These are phyloP conservation scores for Panzeria rudis DNA, from an alignment of 2,888 invertebrate genomes.

Conservation along the genomic window DNA sequence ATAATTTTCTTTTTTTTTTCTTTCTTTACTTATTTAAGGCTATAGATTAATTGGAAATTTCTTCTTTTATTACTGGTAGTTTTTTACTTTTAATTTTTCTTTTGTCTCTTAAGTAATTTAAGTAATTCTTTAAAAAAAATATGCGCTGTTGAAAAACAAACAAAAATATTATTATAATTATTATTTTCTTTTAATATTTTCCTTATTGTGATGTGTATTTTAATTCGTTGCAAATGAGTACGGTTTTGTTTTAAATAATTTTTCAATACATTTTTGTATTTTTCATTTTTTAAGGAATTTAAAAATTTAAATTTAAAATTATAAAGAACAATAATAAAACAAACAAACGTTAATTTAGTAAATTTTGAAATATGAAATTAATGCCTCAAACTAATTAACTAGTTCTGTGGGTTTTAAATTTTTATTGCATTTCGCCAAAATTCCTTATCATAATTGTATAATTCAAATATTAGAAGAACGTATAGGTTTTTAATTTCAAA, in stretches of 20 bases:
- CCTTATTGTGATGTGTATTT: conserved; percentile 72
- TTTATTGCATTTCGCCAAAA: background rate
- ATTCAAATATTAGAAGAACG: background rate
- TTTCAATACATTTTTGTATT: conserved; percentile 40
- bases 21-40: conserved; percentile 76
- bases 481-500: too few species aligned
- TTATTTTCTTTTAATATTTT: conserved; percentile 57
- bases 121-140: conserved; percentile 58
- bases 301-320: conserved; percentile 4
- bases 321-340: conserved; percentile 42
- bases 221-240: conserved; percentile 72
- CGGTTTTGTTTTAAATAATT: conserved; percentile 65
- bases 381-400: background rate
- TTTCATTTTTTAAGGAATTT: background rate
- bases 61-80: conserved; percentile 38
- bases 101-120: conserved; percentile 60
- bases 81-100: conserved; percentile 59
- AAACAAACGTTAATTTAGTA: conserved; percentile 34
- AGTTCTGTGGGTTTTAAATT: background rate
- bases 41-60: conserved; percentile 71
- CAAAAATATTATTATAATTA: conserved; percentile 31
- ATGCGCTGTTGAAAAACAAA: conserved; percentile 45
- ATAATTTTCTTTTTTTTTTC: conserved; percentile 40
- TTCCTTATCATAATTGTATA: background rate
- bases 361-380: background rate